Percentiles rank a stretch among this genome's conserved stretches.
phyloP scores from a whole-genome alignment of 2,797 vertebrate genomes.

The Crenichthys baileyi region DNA sequence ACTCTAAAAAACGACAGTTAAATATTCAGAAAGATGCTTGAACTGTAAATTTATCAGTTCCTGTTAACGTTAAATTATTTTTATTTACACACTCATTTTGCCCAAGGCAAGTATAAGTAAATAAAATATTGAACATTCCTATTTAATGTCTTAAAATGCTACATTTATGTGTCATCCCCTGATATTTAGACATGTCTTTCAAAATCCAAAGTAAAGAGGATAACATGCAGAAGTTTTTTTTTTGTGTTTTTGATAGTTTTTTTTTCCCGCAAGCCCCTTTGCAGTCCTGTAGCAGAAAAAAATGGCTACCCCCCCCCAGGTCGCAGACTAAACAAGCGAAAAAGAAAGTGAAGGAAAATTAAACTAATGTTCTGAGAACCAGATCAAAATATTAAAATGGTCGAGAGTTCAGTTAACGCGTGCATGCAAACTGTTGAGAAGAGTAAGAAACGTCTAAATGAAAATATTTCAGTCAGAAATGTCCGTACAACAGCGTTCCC shows the following conservation, averaged over 20 bases:
- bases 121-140: not conserved
- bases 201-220: not conserved
- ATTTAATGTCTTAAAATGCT: not conserved
- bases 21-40: not conserved
- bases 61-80: not conserved
- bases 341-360: not conserved
- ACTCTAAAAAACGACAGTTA: not conserved
- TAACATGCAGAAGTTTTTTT: not conserved
- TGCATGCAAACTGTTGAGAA: not conserved
- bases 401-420: not conserved
- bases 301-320: conserved; percentile 72
- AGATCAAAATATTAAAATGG: not conserved
- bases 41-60: not conserved
- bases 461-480: not conserved
- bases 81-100: not conserved
- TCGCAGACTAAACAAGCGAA: too few species aligned
- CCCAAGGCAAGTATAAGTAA: not conserved
- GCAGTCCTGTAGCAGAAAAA: conserved; percentile 59
- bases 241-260: not conserved
- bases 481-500: not conserved
- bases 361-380: not conserved
- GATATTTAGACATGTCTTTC: not conserved
- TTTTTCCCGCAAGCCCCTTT: conserved; percentile 34
- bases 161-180: not conserved
- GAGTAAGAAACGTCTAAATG: not conserved